Percentiles rank a stretch among this genome's conserved stretches.
Evolutionary conservation across 2,888 invertebrate genomes (phyloP).

Genomic region (Ichneumoninae sp.): DNA sequence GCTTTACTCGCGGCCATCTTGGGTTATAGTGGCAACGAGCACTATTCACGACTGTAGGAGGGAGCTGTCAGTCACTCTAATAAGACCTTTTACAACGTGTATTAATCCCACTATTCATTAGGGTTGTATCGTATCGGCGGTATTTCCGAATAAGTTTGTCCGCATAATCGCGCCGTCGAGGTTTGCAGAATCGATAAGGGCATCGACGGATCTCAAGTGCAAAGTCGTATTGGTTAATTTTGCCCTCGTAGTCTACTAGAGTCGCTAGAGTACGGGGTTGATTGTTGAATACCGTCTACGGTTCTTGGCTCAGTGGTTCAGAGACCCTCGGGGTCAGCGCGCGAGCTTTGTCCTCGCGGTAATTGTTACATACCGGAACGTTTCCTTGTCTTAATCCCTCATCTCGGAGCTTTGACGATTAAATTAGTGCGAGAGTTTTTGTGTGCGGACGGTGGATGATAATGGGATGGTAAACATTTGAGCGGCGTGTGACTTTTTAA

Average conservation of each 20-base stretch:
- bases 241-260: not conserved
- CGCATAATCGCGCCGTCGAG: not conserved
- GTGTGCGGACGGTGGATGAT: slow-evolving; percentile 15
- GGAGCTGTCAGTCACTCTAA: slow-evolving; percentile 69
- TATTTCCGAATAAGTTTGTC: slow-evolving; percentile 1
- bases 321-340: slow-evolving; percentile 1
- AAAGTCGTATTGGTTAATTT: slow-evolving; percentile 31
- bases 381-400: not conserved
- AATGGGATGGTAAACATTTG: slow-evolving; percentile 45
- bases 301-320: slow-evolving; percentile 20
- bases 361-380: not conserved
- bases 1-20: slow-evolving; percentile 67
- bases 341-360: slow-evolving; percentile 12
- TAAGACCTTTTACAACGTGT: slow-evolving; percentile 44
- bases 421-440: not conserved
- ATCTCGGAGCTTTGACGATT: not conserved
- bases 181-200: not conserved
- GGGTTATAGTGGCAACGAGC: slow-evolving; percentile 55
- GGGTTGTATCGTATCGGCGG: slow-evolving; percentile 19
- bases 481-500: slow-evolving; percentile 37
- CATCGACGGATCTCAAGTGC: not conserved
- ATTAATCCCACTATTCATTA: slow-evolving; percentile 40
- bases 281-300: slow-evolving; percentile 38
- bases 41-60: slow-evolving; percentile 61
- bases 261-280: slow-evolving; percentile 27